Evolutionary conservation across 2,888 invertebrate genomes (phyloP).

Genomic region (Neria commutata): DNA sequence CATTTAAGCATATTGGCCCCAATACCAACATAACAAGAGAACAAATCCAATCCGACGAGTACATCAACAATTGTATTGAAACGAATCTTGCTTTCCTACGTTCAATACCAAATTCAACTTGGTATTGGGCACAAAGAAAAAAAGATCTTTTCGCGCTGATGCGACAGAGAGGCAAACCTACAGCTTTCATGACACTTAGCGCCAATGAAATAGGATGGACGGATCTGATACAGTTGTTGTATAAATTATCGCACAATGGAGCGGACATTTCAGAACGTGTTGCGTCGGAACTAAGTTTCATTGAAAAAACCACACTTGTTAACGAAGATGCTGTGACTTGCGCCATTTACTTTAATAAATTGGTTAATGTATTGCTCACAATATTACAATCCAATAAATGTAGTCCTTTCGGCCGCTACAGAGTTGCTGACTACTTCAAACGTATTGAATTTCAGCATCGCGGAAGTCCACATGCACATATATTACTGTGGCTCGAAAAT

Average conservation of each 20-base stretch:
- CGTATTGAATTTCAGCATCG: constrained; percentile 44
- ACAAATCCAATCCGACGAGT: constrained; percentile 42
- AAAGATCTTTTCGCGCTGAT: constrained; percentile 58
- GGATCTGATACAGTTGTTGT: constrained; percentile 46
- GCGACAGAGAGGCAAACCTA: constrained; percentile 54
- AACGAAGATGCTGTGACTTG: constrained; percentile 35
- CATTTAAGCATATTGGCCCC: constrained; percentile 44
- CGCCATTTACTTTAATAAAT: constrained; percentile 34
- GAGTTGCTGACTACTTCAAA: constrained; percentile 40
- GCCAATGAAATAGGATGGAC: constrained; percentile 59
- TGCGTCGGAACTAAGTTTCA: constrained; percentile 12
- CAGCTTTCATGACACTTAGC: constrained; percentile 47
- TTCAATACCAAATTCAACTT: constrained; percentile 13
- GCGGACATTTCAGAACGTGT: constrained; percentile 16
- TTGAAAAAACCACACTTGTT: constrained; percentile 33
- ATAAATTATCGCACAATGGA: constrained; percentile 39
- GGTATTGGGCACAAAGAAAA: constrained; percentile 7
- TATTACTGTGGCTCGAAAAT: constrained; percentile 52
- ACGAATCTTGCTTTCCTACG: constrained; percentile 40
- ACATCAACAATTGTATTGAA: constrained; percentile 26
- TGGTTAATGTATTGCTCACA: constrained; percentile 25
- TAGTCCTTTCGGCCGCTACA: constrained; percentile 40
- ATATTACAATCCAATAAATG: constrained; percentile 30
- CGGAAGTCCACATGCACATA: constrained; percentile 33
- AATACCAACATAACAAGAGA: constrained; percentile 44